Percentiles rank a stretch among this genome's conserved stretches.
Conservation (phyloP, 2,888 invertebrate species). For the Osmoderma eremita region DNA sequence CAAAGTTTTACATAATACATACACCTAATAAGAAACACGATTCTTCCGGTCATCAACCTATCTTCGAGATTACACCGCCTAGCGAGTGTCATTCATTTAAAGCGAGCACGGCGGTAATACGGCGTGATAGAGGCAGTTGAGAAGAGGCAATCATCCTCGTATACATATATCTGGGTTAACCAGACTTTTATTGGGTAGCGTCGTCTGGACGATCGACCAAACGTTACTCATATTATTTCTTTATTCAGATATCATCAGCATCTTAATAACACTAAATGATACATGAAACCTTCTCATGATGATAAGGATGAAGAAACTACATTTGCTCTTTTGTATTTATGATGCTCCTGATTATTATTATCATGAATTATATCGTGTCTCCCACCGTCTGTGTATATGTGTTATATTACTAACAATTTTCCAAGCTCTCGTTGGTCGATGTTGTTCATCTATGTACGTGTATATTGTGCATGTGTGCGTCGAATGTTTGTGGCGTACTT, state of each 20-base stretch:
- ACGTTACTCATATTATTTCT: too few relatives aligned
- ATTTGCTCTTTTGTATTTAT: too few relatives aligned
- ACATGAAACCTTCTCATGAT: too few relatives aligned
- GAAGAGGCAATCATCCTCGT: conserved; percentile 47
- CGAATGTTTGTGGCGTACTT: conserved; percentile 50
- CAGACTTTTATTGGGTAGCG: conserved; percentile 48
- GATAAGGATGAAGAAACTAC: too few relatives aligned
- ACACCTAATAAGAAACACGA: too few relatives aligned
- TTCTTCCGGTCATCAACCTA: conserved; percentile 51
- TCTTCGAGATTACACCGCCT: conserved; percentile 43
- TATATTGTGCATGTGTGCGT: too few relatives aligned
- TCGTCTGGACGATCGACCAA: conserved; percentile 30
- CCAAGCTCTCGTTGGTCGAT: conserved; percentile 28
- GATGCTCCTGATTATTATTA: too few relatives aligned
- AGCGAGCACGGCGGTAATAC: neutral
- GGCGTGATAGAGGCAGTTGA: conserved; percentile 39
- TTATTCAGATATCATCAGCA: too few relatives aligned
- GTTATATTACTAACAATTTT: conserved; percentile 48
- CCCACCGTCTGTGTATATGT: conserved; percentile 14
- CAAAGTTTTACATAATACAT: too few relatives aligned
- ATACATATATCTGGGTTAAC: conserved; percentile 54
- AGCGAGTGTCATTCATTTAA: conserved; percentile 48
- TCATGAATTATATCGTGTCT: conserved; percentile 31
- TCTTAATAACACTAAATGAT: too few relatives aligned
- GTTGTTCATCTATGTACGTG: too few relatives aligned